phyloP scores from a whole-genome alignment of 2,888 invertebrate species.

The Drosophila planitibia region DNA sequence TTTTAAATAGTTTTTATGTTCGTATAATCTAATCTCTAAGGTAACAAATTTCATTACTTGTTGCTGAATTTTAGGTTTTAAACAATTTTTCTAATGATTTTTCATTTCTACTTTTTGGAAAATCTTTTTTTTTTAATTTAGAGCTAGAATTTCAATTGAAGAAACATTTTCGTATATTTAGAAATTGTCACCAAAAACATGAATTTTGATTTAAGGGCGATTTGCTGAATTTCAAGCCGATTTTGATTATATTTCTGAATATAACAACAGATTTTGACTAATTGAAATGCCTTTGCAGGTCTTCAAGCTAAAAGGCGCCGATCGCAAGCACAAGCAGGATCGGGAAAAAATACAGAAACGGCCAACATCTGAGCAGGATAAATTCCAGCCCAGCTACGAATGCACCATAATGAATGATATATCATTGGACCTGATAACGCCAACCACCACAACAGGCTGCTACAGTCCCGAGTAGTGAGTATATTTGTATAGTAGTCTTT shows the following conservation, averaged over 20 bases:
- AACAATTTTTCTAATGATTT: background rate
- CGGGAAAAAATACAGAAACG: conserved; percentile 96
- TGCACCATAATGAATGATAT: conserved; percentile 97
- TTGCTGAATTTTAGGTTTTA: background rate
- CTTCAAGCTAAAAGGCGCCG: conserved; percentile 97
- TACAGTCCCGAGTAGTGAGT: conserved; percentile 86
- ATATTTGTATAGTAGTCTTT: background rate
- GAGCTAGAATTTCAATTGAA: background rate
- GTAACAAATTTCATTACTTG: background rate
- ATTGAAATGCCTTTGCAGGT: conserved; percentile 85
- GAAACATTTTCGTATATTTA: background rate
- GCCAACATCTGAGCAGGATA: conserved; percentile 93
- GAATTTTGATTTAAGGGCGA: background rate
- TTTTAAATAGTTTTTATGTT: background rate
- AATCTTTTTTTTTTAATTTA: background rate
- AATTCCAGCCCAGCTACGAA: conserved; percentile 97
- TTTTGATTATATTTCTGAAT: background rate
- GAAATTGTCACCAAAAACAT: background rate
- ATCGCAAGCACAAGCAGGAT: conserved; percentile 98
- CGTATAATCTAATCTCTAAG: background rate
- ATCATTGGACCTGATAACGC: conserved; percentile 85
- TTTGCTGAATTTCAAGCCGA: background rate
- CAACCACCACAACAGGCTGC: conserved; percentile 77
- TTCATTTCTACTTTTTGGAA: background rate
- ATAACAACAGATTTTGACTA: background rate